Percentiles rank a stretch among this genome's conserved stretches.
phyloP scores from a whole-genome alignment of 1,140 invertebrate genomes.

The Drosophila athabasca region DNA sequence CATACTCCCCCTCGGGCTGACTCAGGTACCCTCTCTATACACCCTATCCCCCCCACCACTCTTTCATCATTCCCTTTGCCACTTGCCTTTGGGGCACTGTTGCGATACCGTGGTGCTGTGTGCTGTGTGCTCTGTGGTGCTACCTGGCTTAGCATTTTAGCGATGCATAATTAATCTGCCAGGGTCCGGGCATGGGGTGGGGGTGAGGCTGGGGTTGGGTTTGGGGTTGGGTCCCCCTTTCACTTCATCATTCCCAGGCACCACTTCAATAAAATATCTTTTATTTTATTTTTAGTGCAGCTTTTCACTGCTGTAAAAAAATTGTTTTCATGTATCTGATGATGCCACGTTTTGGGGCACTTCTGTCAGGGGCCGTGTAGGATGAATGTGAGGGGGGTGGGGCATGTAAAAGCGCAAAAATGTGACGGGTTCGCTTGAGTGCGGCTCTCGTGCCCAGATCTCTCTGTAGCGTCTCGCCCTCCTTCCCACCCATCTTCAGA shows the following conservation, averaged over 20 bases:
- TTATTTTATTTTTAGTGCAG: conserved; percentile 80
- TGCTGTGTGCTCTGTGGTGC: conserved; percentile 19
- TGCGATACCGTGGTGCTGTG: conserved; percentile 33
- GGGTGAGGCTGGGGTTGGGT: background rate
- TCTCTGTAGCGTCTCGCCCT: conserved; percentile 13
- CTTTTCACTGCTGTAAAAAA: conserved; percentile 62
- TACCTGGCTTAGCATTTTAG: conserved; percentile 80
- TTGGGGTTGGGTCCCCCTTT: conserved; percentile 7
- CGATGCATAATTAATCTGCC: conserved; percentile 77
- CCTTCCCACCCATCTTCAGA: background rate
- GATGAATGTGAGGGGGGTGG: background rate
- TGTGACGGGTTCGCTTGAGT: conserved; percentile 76
- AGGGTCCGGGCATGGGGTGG: conserved; percentile 2
- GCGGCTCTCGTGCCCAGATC: conserved; percentile 23
- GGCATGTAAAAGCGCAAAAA: conserved; percentile 70
- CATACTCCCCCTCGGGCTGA: conserved; percentile 13
- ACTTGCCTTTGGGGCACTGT: conserved; percentile 31
- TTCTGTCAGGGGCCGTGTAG: too few relatives aligned
- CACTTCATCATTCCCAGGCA: conserved; percentile 30
- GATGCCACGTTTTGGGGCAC: conserved; percentile 32
- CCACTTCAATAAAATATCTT: conserved; percentile 80
- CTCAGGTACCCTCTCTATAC: too few relatives aligned
- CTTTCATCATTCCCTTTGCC: conserved; percentile 14
- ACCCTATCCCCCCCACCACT: background rate
- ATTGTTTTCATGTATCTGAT: conserved; percentile 79